Evolutionary conservation across 2,888 invertebrate species (phyloP), one percentile per base, ranked within the genome.

Genomic region (Cephus nigrinus): DNA sequence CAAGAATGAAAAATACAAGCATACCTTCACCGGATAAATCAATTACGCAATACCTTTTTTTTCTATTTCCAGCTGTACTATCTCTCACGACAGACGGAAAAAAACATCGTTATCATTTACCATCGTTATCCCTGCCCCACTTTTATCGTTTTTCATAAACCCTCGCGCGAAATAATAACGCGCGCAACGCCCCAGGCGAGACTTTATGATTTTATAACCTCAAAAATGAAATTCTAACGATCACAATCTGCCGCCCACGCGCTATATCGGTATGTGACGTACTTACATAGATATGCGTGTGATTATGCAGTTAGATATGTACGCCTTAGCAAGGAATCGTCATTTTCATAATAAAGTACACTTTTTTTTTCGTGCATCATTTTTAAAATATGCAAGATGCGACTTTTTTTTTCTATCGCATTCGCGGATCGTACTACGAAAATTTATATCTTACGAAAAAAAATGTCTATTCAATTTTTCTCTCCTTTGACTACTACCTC

Each of bases 401-500:
- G 5, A 3, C 30, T 34, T 69, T 31, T 32, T 32, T 15, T 76
- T 34, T 30, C 30, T 3, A 35, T 15, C 36, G 15, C 69, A 36
- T 15, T 15, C 15, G 40, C 40, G 40, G 40, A 40, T 40, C 40
- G 40, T 40, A 15, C 40, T 40, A 40, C 5, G 15, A 40, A 40
- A 40, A 40, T 40, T 40, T 15, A 40, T 40, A 40, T 40, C 4
- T 40, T 40, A 40, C 15, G 40, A 40, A 40, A 40, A 36, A 40
- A 40, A 40, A 40, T 40, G 40, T 40, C 15, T 15, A 15, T 40
- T 40, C 15, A 5, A 40, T 15, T 40, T 40, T 40, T 76, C 12
- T 23, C 31, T 73, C 11, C 33, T 30, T 75, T 75, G 69, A 36
- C 12, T 76, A 36, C 34, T 74, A 79, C 12, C 12, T 35, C 35